phyloP scores from a whole-genome alignment of 2,113 vertebrate genomes.

The Cranoglanis bouderius region DNA sequence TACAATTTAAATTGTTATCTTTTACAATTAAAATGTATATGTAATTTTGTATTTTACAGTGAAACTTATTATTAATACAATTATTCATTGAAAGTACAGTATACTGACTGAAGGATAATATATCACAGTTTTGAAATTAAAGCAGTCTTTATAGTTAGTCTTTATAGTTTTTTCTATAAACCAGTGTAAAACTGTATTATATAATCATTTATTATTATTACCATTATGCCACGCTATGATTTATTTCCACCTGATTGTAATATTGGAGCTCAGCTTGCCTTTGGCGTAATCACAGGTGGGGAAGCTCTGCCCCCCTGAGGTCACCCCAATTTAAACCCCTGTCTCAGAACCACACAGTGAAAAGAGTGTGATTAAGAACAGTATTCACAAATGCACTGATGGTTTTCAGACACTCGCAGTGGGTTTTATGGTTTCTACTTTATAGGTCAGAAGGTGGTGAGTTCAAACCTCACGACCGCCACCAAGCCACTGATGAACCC shows the following conservation, averaged over 20 bases:
- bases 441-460: not conserved
- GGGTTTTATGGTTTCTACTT: not conserved
- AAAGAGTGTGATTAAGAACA: not conserved
- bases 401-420: not conserved
- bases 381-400: not conserved
- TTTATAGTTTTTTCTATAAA: not conserved
- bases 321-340: not conserved
- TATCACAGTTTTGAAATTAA: not conserved
- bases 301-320: not conserved
- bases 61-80: not conserved
- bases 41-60: not conserved
- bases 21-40: not conserved
- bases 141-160: no score
- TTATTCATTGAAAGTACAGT: not conserved
- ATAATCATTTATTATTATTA: not conserved
- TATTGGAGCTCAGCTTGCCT: not conserved
- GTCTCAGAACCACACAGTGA: not conserved
- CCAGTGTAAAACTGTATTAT: not conserved
- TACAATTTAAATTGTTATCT: not conserved
- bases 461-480: not conserved
- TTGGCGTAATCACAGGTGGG: not conserved
- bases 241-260: not conserved
- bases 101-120: not conserved
- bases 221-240: not conserved
- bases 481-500: not conserved